Conservation (phyloP, 2,888 invertebrate genomes). For the Adelognathus sp. region DNA sequence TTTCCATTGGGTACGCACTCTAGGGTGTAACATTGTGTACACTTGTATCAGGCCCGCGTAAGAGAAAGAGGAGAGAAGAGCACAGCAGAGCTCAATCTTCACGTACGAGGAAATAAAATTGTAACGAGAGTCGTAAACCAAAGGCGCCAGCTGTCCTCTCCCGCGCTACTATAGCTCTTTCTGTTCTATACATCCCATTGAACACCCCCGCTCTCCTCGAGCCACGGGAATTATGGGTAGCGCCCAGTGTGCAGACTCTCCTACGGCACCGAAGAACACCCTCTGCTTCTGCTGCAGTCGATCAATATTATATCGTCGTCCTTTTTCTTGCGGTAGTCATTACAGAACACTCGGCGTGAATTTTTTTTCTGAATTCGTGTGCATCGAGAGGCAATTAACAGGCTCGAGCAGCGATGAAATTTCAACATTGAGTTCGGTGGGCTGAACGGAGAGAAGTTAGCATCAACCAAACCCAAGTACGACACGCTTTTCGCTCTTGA, state of each 20-base stretch:
- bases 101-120: conserved; percentile 61
- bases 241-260: conserved; percentile 13
- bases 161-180: background rate
- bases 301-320: conserved; percentile 52
- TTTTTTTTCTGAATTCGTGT: background rate
- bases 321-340: conserved; percentile 33
- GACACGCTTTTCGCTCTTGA: too few relatives aligned
- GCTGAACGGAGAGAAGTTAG: too few relatives aligned
- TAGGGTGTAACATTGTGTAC: too few relatives aligned
- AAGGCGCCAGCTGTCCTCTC: conserved; percentile 56
- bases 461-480: too few relatives aligned
- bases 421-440: too few relatives aligned
- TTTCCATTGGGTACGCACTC: background rate
- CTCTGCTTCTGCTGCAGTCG: conserved; percentile 32
- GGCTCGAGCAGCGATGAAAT: background rate
- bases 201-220: conserved; percentile 25
- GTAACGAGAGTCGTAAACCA: conserved; percentile 67
- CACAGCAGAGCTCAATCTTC: conserved; percentile 9
- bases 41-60: background rate
- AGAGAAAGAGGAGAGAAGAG: conserved; percentile 8
- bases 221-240: conserved; percentile 42
- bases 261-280: conserved; percentile 31
- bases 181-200: conserved; percentile 29
- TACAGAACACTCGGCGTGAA: conserved; percentile 35
- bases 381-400: background rate